A percentile compares a stretch with the other conserved stretches of the same genome.
Evolutionary conservation across 92 coral and sea anemone species (phyloP).

Genomic region (Porites cylindrica): DNA sequence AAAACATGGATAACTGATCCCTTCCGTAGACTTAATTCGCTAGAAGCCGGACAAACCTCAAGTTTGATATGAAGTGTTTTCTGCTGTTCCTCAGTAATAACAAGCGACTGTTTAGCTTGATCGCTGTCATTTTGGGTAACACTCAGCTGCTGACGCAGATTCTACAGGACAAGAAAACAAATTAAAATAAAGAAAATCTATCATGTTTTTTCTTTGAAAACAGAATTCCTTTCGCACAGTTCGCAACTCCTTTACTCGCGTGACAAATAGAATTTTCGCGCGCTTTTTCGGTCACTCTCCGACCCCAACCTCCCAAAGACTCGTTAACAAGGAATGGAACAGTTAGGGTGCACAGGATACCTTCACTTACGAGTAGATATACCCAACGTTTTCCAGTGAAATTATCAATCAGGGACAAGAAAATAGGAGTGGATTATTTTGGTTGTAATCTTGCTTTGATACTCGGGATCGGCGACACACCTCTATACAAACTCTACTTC

Average conservation of each 20-base stretch:
- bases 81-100: slow-evolving; percentile 72
- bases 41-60: slow-evolving; percentile 52
- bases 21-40: background rate
- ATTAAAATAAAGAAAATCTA: background rate
- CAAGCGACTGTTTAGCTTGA: slow-evolving; percentile 56
- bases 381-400: too few species aligned
- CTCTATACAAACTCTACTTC: too few species aligned
- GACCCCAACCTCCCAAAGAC: too few species aligned
- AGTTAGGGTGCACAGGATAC: too few species aligned
- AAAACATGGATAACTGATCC: background rate
- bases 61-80: slow-evolving; percentile 46
- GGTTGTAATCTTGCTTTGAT: too few species aligned
- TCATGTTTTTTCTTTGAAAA: background rate
- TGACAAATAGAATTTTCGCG: too few species aligned
- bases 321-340: too few species aligned
- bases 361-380: too few species aligned
- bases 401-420: too few species aligned
- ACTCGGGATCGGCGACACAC: too few species aligned
- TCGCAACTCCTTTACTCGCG: background rate
- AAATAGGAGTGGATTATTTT: too few species aligned
- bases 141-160: slow-evolving; percentile 47
- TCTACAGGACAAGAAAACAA: slow-evolving; percentile 27
- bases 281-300: too few species aligned
- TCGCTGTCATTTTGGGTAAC: slow-evolving; percentile 58
- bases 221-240: background rate